Evolutionary conservation across 92 coral and sea anemone species (phyloP), one percentile per base, ranked within the genome.

Genomic region (Nematostella vectensis): DNA sequence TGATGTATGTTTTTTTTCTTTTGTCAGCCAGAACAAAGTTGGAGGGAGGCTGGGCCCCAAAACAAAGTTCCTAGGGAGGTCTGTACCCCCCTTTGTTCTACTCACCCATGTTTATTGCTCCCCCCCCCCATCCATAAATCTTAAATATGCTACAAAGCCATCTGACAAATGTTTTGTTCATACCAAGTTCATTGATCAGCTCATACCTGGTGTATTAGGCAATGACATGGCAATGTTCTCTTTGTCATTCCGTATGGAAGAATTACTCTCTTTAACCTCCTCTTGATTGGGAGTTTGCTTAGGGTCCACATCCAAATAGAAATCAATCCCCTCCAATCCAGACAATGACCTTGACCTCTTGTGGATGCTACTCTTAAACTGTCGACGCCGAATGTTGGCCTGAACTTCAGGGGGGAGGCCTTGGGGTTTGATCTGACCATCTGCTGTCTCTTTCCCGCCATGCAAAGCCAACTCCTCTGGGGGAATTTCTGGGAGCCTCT

Each of bases 401-500:
- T 70, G 95, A 18, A 81, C 88, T 39, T 76, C 85, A 9, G 79
- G 63, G 12, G 94, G 94, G 19, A 85, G 54, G 18, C 80, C 81
- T 33, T 53, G 72, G 11, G 75, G 77, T 44, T 57, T 72, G 59
- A 29, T 63, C 3, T 61, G 66, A 27, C 60, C 25, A n/a, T 68
- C 79, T n/a, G 55, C 51, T 11, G 52, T 51, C 53, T 57, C 55
- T 3, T 60, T 53, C 13, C 59, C 73, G 16, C 73, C 75, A 72
- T 78, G 74, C 27, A 57, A 47, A 27, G 86, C 86, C 26, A 79
- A 39, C 47, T 79, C 86, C 18, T 81, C 80, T 22, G 80, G 70
- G 16, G 98, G 98, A 29, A 88, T 78, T 19, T 81, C 75, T 3
- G 98, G 98, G 8, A 91, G 79, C 29, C 79, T 73, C 54, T 87